Base-by-base conservation (phyloP, 1,140 invertebrate species). In the Temnothorax curvispinosus region DNA sequence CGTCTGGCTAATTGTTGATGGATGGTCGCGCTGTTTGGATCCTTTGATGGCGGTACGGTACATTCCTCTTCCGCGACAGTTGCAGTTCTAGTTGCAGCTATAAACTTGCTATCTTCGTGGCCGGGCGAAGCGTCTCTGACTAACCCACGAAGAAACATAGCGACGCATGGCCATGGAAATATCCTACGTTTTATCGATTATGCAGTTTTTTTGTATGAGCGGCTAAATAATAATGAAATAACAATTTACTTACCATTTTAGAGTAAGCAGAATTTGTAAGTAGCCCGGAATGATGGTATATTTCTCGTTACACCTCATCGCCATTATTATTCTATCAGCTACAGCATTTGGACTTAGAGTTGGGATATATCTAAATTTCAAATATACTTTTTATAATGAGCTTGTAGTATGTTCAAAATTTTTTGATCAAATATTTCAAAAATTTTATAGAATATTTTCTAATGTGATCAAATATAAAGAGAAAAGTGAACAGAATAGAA, bases 281-380 rank as follows among this genome's bases (percentile, higher is more conserved):
- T 97, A 96, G 41, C 96, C 95, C 4, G 99, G 99, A 69, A 99
- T 96, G 67, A 98, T 95, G 44, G 99, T 96, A 65, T 97, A 94
- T 60, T 97, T 96, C 91, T 98, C 97, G 93, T 99, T 97, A 85
- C 97, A 97, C 88, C 98, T 96, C 91, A 99, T 97, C 27, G 98
- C 98, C 52, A 96, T 95, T 62, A 99, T 96, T 35, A 99, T 97
- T 89, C 97, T 96, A 91, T 98, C 97, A 0, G 98, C 98, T 50
- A 99, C 99, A 89, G 98, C 97, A 86, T 99, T 98, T 2, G 98
- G 97, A 91, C 97, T 97, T 91, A 99, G 95, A 86, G 97, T 97
- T 60, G 98, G 97, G 71, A 99, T 95, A 84, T 98, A 96, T 94
- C 97, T 98, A 94, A 69, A 84, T 62, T 58, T 9, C 3, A 4